phyloP scores from a whole-genome alignment of 2,797 vertebrate genomes.

The Philypnodon macrostomus region DNA sequence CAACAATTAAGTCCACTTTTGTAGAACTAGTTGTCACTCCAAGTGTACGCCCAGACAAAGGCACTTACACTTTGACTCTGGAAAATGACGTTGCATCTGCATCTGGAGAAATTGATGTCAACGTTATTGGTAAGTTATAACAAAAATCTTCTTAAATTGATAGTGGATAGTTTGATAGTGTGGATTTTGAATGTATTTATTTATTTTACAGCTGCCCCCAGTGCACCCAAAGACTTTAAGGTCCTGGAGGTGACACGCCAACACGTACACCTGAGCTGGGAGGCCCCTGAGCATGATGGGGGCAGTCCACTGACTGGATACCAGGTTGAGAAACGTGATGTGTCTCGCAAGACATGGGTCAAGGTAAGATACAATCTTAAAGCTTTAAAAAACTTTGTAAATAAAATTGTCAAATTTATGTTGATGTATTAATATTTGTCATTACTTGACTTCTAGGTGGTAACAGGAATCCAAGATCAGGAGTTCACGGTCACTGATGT shows the following conservation, averaged over 20 bases:
- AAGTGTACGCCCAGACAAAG: constrained; percentile 93
- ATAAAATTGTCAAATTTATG: not conserved
- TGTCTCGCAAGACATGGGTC: constrained; percentile 93
- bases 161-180: not conserved
- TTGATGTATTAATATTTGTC: not conserved
- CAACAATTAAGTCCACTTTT: constrained; percentile 83
- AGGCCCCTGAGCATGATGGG: constrained; percentile 93
- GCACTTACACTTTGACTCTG: constrained; percentile 85
- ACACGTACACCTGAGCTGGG: constrained; percentile 94
- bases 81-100: constrained; percentile 87
- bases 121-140: constrained; percentile 86
- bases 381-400: too few species aligned
- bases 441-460: constrained; percentile 77
- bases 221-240: constrained; percentile 94
- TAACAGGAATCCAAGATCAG: constrained; percentile 83
- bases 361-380: constrained; percentile 74
- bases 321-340: constrained; percentile 92
- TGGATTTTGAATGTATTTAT: not conserved
- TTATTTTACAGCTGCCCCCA: constrained; percentile 83
- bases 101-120: constrained; percentile 93
- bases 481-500: constrained; percentile 94
- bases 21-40: constrained; percentile 87
- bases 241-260: constrained; percentile 85
- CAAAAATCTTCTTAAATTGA: not conserved
- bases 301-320: constrained; percentile 93